Percentiles rank a stretch among this genome's conserved stretches.
These are phyloP conservation scores for Urechis unicinctus DNA, from an alignment of 2,888 invertebrate genomes.

Conservation along the genomic window DNA sequence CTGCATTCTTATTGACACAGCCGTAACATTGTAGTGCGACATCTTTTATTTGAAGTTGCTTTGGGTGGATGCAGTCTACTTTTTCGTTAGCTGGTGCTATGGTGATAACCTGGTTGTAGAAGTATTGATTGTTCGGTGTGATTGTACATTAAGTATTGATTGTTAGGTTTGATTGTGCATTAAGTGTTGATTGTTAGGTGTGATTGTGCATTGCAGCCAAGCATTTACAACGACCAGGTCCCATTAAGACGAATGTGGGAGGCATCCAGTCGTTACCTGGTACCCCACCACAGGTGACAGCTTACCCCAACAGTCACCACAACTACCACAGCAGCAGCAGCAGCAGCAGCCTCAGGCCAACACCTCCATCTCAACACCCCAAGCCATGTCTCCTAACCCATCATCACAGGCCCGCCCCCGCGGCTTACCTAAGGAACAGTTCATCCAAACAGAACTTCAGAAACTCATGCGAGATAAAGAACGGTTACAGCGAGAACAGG, in stretches of 20 bases:
- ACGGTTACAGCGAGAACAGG: constrained; percentile 20
- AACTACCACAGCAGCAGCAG: constrained; percentile 5
- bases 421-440: constrained; percentile 7
- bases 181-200: neutral
- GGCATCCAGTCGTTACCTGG: neutral
- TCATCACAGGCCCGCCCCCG: neutral
- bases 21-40: no score
- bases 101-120: no score
- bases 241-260: constrained; percentile 8
- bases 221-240: constrained; percentile 16
- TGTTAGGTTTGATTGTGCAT: no score
- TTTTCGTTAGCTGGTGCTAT: no score
- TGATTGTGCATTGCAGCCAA: constrained; percentile 10
- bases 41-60: no score
- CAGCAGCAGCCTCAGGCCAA: neutral
- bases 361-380: neutral
- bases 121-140: no score
- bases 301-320: constrained; percentile 8
- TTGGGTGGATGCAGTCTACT: no score
- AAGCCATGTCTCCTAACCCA: neutral
- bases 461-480: constrained; percentile 19
- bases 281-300: neutral
- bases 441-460: constrained; percentile 16
- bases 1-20: no score
- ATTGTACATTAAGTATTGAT: no score